Evolutionary conservation across 2,888 invertebrate genomes (phyloP).

Genomic region (Gisinianus flammeolus): DNA sequence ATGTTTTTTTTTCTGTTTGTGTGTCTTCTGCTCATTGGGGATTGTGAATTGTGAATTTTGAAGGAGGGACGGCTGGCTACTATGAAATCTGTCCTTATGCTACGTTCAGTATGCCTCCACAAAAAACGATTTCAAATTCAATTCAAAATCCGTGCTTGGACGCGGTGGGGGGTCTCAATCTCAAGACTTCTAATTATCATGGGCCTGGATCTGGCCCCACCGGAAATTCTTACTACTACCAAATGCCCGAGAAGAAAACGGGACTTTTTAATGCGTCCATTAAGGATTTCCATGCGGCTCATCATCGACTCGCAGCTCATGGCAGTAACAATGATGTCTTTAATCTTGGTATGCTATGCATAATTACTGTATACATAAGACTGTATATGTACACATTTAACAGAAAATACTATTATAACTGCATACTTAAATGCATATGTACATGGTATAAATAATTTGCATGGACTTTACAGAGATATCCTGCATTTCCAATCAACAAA

Average conservation of each 20-base stretch:
- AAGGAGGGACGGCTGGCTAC: conserved; percentile 27
- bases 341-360: conserved; percentile 27
- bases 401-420: not conserved
- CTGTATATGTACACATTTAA: not conserved
- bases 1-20: not conserved
- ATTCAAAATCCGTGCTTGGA: not conserved
- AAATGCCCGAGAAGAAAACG: conserved; percentile 19
- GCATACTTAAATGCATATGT: not conserved
- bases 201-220: not conserved
- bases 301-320: conserved; percentile 4
- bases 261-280: not conserved
- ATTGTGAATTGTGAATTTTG: not conserved
- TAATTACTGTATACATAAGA: not conserved
- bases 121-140: not conserved
- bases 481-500: conserved; percentile 41
- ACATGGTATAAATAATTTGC: no score
- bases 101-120: conserved; percentile 36
- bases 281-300: conserved; percentile 20
- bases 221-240: conserved; percentile 33
- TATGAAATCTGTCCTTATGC: conserved; percentile 42
- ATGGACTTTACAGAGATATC: conserved; percentile 27
- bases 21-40: no score
- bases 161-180: not conserved
- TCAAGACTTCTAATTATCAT: conserved; percentile 12
- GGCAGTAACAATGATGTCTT: conserved; percentile 22